Conservation (phyloP, 1,140 invertebrate species). For the Maniola jurtina region DNA sequence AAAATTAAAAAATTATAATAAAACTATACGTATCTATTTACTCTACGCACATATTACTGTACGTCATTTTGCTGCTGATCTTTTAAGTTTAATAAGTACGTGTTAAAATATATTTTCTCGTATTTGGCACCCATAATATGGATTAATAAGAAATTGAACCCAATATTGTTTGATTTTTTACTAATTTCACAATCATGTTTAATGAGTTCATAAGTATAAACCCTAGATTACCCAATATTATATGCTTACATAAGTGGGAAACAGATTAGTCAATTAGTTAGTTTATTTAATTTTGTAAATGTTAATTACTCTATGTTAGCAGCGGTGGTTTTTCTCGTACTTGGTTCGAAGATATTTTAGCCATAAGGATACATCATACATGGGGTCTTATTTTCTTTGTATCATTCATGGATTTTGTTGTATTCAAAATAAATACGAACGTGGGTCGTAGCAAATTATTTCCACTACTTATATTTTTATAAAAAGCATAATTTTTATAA, state of each 20-base stretch:
- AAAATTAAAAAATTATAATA: constrained; percentile 30
- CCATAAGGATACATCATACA: too few relatives aligned
- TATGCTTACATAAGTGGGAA: neutral
- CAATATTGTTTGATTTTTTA: neutral
- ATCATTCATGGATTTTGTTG: too few relatives aligned
- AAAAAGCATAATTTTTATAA: neutral
- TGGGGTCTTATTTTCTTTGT: too few relatives aligned
- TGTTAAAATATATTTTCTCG: too few relatives aligned
- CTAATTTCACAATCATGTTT: neutral
- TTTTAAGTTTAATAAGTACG: neutral
- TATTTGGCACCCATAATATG: too few relatives aligned
- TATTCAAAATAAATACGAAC: too few relatives aligned
- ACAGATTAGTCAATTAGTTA: neutral
- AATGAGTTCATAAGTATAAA: too few relatives aligned
- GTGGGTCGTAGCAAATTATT: too few relatives aligned
- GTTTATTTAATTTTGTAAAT: neutral
- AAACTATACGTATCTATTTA: neutral
- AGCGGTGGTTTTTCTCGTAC: constrained; percentile 34
- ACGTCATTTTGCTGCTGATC: neutral
- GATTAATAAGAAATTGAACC: too few relatives aligned
- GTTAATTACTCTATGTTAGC: constrained; percentile 13
- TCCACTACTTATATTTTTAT: too few relatives aligned
- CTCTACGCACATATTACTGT: neutral
- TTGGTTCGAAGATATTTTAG: neutral
- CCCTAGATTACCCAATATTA: neutral